Conservation (phyloP, 2,113 vertebrate genomes). For the Trichechus manatus region DNA sequence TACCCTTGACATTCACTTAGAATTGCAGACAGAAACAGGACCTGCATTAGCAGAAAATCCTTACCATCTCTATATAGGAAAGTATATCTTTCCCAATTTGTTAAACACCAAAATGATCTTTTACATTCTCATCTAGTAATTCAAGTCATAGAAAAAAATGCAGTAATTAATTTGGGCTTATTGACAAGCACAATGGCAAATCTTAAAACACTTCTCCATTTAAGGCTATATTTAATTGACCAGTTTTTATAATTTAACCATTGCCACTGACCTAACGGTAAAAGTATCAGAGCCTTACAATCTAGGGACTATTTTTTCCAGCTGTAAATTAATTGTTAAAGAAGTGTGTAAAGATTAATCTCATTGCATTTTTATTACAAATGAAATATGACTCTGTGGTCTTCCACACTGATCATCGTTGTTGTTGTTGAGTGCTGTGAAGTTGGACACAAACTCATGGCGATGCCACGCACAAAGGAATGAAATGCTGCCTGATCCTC, state of each 20-base stretch:
- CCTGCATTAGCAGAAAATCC: constrained; percentile 23
- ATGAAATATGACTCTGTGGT: not conserved
- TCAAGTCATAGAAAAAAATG: not conserved
- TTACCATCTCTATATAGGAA: not conserved
- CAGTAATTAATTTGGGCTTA: not conserved
- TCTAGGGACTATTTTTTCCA: not conserved
- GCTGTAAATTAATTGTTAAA: not conserved
- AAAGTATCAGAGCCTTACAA: constrained; percentile 11
- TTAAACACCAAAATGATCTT: constrained; percentile 23
- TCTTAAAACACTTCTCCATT: not conserved
- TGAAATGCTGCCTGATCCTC: not conserved
- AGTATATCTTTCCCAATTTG: not conserved
- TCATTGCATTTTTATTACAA: constrained; percentile 30
- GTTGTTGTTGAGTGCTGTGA: not conserved
- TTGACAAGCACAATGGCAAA: not conserved
- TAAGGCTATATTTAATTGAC: constrained; percentile 35
- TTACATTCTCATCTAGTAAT: not conserved
- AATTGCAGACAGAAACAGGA: constrained; percentile 49
- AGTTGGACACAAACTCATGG: not conserved
- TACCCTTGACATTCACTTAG: constrained; percentile 51
- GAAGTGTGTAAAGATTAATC: not conserved
- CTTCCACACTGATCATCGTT: not conserved
- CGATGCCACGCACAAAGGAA: not conserved
- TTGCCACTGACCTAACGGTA: not conserved
- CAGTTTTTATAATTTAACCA: not conserved